Base-by-base conservation (phyloP, 2,797 vertebrate species). In the Melanotaenia trifasciata region DNA sequence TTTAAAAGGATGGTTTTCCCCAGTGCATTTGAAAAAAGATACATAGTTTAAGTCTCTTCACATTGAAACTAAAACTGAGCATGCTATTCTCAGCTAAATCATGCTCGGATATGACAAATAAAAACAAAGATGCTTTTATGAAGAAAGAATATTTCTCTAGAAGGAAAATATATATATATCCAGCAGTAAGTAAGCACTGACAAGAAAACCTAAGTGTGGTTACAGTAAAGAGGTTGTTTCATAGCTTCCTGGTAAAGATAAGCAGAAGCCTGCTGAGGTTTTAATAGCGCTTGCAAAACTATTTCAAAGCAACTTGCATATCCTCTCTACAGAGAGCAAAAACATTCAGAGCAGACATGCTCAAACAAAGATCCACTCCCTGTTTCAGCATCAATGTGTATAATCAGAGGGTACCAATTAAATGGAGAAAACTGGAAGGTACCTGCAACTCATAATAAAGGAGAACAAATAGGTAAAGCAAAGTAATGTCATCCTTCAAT, bases 211-310 rank as follows among this genome's bases (percentile, higher is more conserved):
- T 59, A 40, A 58, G 63, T 89, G 90, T 58, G 83, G 86, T 88
- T 84, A 86, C 81, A 86, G 76, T 79, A 90, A 90, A 90, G 80
- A 87, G 83, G 86, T 82, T 3, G 84, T 84, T 60, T 73, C 35
- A 81, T 50, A 86, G 92, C 87, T 93, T 94, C 92, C 92, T 92
- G 91, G 72, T 77, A 76, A 60, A 87, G 78, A 59, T 45, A 70
- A 62, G 56, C 45, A 74, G 67, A 76, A 70, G 77, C 62, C 74
- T 78, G 56, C 79, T 79, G 83, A 87, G 79, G 87, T 89, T 90
- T 86, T 57, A 80, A 56, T 71, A 50, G 65, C 32, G 59, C 36
- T 80, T 53, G 56, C 61, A 81, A 81, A 85, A 79, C 66, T 66
- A 78, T 79, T 76, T 89, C 67, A 79, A 80, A 84, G 74, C 43